phyloP scores from a whole-genome alignment of 2,888 invertebrate species.

The Sphinx pinastri region DNA sequence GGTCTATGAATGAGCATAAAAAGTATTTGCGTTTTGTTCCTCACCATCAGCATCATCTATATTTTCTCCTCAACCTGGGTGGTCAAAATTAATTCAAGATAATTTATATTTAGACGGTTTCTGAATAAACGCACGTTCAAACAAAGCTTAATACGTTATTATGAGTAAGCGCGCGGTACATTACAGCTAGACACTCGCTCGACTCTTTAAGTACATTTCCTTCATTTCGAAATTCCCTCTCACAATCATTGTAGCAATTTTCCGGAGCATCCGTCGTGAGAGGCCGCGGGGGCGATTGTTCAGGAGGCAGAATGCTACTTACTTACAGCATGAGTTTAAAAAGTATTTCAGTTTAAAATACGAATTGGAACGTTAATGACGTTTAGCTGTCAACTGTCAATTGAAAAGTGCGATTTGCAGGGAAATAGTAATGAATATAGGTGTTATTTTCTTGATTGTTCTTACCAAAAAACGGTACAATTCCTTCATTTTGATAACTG shows the following conservation, averaged over 20 bases:
- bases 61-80: no score
- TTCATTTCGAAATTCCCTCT: slow-evolving; percentile 81
- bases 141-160: slow-evolving; percentile 15
- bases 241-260: slow-evolving; percentile 83
- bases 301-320: slow-evolving; percentile 43
- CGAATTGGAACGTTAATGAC: not conserved
- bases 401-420: not conserved
- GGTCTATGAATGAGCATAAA: no score
- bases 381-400: not conserved
- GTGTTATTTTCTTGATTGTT: no score
- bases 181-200: slow-evolving; percentile 31
- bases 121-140: not conserved
- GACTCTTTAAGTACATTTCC: slow-evolving; percentile 72
- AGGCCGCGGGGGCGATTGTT: slow-evolving; percentile 58
- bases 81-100: no score
- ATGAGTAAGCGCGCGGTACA: slow-evolving; percentile 28
- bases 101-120: no score
- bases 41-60: no score
- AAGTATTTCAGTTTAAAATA: slow-evolving; percentile 22
- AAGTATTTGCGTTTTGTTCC: no score
- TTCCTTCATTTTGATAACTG: no score
- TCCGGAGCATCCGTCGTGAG: slow-evolving; percentile 80
- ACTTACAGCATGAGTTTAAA: not conserved
- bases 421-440: no score
- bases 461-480: no score